Evolutionary conservation across 1,140 invertebrate species (phyloP).

Genomic region (Diachasmimorpha longicaudata): DNA sequence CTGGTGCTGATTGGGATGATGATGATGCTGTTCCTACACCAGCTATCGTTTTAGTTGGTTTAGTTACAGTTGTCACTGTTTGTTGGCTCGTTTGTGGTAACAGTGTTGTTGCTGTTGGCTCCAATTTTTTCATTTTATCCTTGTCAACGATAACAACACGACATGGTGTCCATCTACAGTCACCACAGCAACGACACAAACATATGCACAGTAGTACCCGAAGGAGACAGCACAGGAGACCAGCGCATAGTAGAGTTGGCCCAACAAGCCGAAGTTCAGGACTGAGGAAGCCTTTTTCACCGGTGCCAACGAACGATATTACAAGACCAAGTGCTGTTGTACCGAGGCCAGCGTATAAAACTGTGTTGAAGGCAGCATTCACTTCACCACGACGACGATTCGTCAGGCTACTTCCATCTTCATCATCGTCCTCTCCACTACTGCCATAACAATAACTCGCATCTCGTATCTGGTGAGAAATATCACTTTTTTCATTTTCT

Average conservation of each 20-base stretch:
- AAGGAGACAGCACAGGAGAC: slow-evolving; percentile 67
- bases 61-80: slow-evolving; percentile 18
- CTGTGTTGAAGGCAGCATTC: slow-evolving; percentile 74
- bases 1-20: slow-evolving; percentile 34
- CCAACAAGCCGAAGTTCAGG: slow-evolving; percentile 82
- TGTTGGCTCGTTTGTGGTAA: slow-evolving; percentile 12
- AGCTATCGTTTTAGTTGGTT: slow-evolving; percentile 23
- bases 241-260: slow-evolving; percentile 73
- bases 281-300: slow-evolving; percentile 88
- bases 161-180: slow-evolving; percentile 50
- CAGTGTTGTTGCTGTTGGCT: slow-evolving; percentile 32
- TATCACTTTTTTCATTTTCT: background rate
- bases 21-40: slow-evolving; percentile 26
- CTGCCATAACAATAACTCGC: slow-evolving; percentile 73
- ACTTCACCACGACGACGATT: slow-evolving; percentile 60
- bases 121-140: slow-evolving; percentile 41
- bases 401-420: slow-evolving; percentile 49
- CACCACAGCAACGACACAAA: slow-evolving; percentile 64
- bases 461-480: slow-evolving; percentile 71
- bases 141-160: slow-evolving; percentile 40
- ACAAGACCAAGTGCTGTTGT: slow-evolving; percentile 82
- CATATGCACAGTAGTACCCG: slow-evolving; percentile 69
- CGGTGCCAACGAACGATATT: slow-evolving; percentile 87
- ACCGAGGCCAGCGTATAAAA: slow-evolving; percentile 84
- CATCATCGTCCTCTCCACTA: slow-evolving; percentile 69